Evolutionary conservation across 2,888 invertebrate genomes (phyloP), one percentile per base, ranked within the genome.

Genomic region (Anoncus sp.): DNA sequence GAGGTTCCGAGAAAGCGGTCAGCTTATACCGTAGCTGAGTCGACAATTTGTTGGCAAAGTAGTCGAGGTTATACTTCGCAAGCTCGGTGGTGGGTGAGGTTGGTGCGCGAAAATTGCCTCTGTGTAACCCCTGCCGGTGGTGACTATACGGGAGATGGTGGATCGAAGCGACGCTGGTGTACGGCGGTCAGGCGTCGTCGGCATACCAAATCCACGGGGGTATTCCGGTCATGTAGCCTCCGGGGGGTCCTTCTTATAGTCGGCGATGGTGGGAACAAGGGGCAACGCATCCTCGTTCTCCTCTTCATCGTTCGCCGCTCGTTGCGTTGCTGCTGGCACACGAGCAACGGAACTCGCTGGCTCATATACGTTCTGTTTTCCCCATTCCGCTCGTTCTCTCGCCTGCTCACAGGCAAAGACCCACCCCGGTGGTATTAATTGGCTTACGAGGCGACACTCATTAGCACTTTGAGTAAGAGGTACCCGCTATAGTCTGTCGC

Each of bases 361-460:
- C 71, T 70, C 31, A 53, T 62, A 51, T 75, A 51, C 57, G 60
- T 66, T 73, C 59, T 57, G 27, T 24, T 55, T 35, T 49, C 51
- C 59, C 60, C 71, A 65, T 53, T 72, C 55, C 38, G 75, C 49
- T 40, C 71, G 71, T 49, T 60, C 70, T 24, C 60, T 66, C 51
- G 18, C 70, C 69, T 22, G 53, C 71, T 77, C 65, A 49, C 73
- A 70, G 65, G 51, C 35, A 27, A 7, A 45, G 63, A 66, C 79
- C 72, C 72, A 71, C 59, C 79, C 77, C 70, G 83, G 84, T 84
- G 87, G 90, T 90, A 91, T 91, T 90, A 91, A 91, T 91, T 91
- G 91, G 91, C 90, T 91, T 91, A 91, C 90, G 90, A 89, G 90
- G 90, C 89, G 90, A 90, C 91, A 88, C 90, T 91, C 90, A 91